Conservation (phyloP, 92 coral and sea anemone species). For the Phenganax stokvisi region DNA sequence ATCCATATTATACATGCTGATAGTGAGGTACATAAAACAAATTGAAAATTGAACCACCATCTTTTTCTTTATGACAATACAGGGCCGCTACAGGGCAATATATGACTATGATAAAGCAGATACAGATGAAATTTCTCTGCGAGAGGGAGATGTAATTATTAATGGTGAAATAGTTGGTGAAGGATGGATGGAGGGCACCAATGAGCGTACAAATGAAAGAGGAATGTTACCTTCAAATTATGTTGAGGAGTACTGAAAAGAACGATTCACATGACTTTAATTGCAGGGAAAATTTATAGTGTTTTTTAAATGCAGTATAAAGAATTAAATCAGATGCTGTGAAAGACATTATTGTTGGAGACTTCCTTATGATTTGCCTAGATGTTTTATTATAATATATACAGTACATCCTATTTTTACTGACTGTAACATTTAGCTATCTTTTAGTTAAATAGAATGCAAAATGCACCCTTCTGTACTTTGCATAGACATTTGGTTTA, state of each 20-base stretch:
- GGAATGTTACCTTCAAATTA: constrained; percentile 98
- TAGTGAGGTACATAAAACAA: no score
- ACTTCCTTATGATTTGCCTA: no score
- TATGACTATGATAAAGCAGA: constrained; percentile 84
- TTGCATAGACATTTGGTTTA: no score
- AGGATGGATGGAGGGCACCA: constrained; percentile 94
- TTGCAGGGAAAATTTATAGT: not conserved
- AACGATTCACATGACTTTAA: not conserved
- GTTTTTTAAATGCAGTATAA: not conserved
- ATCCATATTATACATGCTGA: no score
- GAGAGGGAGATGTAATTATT: constrained; percentile 70
- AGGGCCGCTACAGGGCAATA: constrained; percentile 69
- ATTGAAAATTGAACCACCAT: no score
- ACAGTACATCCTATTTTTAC: no score
- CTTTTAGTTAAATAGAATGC: no score
- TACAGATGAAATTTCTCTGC: constrained; percentile 71
- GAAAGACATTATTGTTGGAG: no score
- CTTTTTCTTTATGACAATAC: not conserved
- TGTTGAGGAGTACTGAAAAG: constrained; percentile 52
- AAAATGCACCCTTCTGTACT: no score
- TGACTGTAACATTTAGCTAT: no score
- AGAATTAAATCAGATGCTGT: not conserved
- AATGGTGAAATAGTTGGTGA: constrained; percentile 76
- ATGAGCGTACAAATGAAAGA: constrained; percentile 69
- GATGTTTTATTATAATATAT: no score